Base-by-base conservation (phyloP, 2,888 invertebrate genomes). In the Agrotis puta region DNA sequence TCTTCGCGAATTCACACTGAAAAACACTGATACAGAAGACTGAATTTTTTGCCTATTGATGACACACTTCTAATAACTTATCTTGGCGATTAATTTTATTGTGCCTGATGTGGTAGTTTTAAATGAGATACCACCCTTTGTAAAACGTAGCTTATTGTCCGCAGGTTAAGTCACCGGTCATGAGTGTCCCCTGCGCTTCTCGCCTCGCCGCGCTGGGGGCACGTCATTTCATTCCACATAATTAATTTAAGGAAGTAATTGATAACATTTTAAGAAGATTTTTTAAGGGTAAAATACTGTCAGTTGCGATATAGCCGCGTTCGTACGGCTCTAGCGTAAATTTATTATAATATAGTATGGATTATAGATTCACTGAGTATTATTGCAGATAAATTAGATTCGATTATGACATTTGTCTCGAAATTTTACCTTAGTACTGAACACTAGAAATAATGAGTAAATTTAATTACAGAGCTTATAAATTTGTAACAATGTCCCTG, bases 151-250 rank as follows among this genome's bases (percentile, higher is more conserved):
- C 57, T 67, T 73, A 53, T 80, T 91, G 90, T 94, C 81, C 93
- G 75, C 96, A 96, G 96, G 94, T 94, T 95, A 96, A 96, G 96
- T 94, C 93, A 94, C 93, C 95, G 95, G 94, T 92, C 92, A 94
- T 92, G 95, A 91, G 92, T 90, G 93, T 89, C 92, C 92, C 89
- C 92, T 84, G 92, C 91, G 91, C 89, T 81, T 87, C 89, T 86
- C 88, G 88, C 84, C 88, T 89, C 92, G 91, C 92, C 90, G 92
- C 94, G 94, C 93, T 84, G 93, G 94, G 94, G 94, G 91, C 93
- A 92, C 92, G 91, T 94, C 94, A 93, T 95, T 96, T 94, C 96
- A 96, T 96, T 96, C 95, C 96, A 96, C 95, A 93, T 91, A 89
- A 91, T 93, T 95, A 95, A 94, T 94, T 92, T 95, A 95, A 95